Percentiles rank a stretch among this genome's conserved stretches.
phyloP scores from a whole-genome alignment of 2,888 invertebrate genomes.

The Ectemnius lituratus region DNA sequence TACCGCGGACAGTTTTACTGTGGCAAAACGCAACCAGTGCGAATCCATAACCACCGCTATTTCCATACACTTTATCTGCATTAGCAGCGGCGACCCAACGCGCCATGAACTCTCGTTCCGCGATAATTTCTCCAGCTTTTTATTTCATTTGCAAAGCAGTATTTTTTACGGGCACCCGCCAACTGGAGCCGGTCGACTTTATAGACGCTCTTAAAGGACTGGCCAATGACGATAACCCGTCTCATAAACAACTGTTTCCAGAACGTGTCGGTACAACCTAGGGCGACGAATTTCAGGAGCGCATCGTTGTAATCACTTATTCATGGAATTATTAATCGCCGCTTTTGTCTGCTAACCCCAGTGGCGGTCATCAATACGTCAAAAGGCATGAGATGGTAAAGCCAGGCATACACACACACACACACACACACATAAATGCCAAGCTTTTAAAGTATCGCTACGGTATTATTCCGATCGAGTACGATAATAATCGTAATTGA shows the following conservation, averaged over 20 bases:
- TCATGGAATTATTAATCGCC: constrained; percentile 3
- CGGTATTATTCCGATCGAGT: constrained; percentile 52
- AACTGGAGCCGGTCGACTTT: constrained; percentile 2
- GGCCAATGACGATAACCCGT: constrained; percentile 35
- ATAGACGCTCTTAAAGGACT: constrained; percentile 5
- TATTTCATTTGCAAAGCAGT: constrained; percentile 37
- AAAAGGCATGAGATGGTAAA: neutral
- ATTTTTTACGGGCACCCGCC: constrained; percentile 20
- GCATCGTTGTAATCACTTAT: neutral
- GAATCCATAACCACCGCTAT: constrained; percentile 49
- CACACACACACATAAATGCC: neutral
- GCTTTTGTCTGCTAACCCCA: neutral
- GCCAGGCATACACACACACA: neutral
- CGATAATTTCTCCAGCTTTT: constrained; percentile 18
- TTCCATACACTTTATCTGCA: constrained; percentile 58
- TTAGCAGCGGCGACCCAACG: constrained; percentile 29
- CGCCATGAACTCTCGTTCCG: too few species aligned
- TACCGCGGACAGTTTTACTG: constrained; percentile 60
- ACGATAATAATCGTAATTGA: constrained; percentile 72
- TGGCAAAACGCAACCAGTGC: constrained; percentile 53
- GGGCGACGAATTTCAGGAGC: neutral
- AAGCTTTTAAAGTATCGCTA: constrained; percentile 32
- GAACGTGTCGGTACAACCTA: neutral
- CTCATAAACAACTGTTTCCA: constrained; percentile 1
- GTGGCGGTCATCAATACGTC: neutral